Evolutionary conservation across 2,113 vertebrate genomes (phyloP).

Genomic region (Brachyistius frenatus): DNA sequence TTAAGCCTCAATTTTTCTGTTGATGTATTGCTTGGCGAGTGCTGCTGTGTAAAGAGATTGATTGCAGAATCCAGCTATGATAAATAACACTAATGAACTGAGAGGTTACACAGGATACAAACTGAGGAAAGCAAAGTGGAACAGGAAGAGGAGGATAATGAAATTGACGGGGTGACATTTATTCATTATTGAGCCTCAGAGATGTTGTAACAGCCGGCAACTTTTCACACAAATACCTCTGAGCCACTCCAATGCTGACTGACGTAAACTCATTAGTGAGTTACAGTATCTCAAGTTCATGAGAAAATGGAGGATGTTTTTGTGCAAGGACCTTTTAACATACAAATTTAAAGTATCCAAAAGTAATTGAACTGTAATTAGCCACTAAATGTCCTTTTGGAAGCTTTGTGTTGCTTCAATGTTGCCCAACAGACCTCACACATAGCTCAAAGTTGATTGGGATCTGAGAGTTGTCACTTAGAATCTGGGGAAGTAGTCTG

Average conservation of each 20-base stretch:
- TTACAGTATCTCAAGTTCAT: background rate
- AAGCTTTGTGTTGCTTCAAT: background rate
- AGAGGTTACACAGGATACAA: slow-evolving; percentile 73
- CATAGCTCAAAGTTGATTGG: background rate
- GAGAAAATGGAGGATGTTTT: background rate
- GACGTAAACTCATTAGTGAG: slow-evolving; percentile 13
- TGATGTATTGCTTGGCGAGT: slow-evolving; percentile 78
- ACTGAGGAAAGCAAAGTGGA: slow-evolving; percentile 43
- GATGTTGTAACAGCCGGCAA: slow-evolving; percentile 9
- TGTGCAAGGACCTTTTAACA: background rate
- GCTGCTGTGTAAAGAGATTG: slow-evolving; percentile 76
- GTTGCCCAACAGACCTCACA: background rate
- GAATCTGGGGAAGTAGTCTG: background rate
- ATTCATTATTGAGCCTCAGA: slow-evolving; percentile 9
- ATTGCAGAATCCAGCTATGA: slow-evolving; percentile 78
- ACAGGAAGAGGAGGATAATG: slow-evolving; percentile 27
- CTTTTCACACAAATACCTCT: slow-evolving; percentile 15
- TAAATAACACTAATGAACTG: slow-evolving; percentile 82
- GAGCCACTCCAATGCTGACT: background rate
- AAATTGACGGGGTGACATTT: slow-evolving; percentile 38
- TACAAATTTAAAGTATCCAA: background rate
- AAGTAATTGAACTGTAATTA: background rate
- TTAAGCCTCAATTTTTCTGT: slow-evolving; percentile 69
- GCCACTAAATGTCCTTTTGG: background rate
- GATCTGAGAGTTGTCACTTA: too few species aligned